Evolutionary conservation across 2,113 vertebrate species (phyloP), one percentile per base, ranked within the genome.

Genomic region (Gymnobelideus leadbeateri): DNA sequence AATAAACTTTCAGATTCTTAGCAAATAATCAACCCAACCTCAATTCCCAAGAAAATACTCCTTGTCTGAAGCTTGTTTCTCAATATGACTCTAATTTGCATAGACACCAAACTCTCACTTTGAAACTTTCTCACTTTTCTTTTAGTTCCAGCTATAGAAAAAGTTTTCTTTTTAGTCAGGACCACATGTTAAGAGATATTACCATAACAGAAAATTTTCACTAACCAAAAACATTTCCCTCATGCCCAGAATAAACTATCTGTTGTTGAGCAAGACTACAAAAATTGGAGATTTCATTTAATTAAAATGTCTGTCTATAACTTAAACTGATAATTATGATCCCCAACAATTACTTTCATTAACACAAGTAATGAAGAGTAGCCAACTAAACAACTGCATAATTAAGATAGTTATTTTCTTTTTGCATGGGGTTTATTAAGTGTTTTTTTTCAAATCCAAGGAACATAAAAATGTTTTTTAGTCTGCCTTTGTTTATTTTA

Each of bases 261-360:
- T 91, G 47, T 61, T 95, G 49, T 92, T 93, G 95, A 51, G 68
- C 4, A 91, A 96, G 94, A 90, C 43, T 14, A 54, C 90, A 93
- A 95, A n/a, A 93, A 92, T 43, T 43, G 68, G n/a, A 21, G 37
- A 43, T 37, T 84, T 84, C 37, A 43, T 43, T 84, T 84, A n/a
- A n/a, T 68, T 68, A 23, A n/a, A 43, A 16, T 84, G n/a, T 84
- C 68, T 84, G 23, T 84, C 68, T 84, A 43, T 43, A 84, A 43
- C 6, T 84, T 43, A 84, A 84, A 84, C 68, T 84, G 68, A 84
- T 84, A 43, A 43, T 84, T 84, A 84, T 84, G 37, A 84, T 84
- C n/a, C 68, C n/a, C 68, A 84, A 43, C 19, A 84, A 84, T 84
- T 84, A 84, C 37, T 43, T 84, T 84, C 68, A 84, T 84, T 84